Conservation (phyloP, 2,888 invertebrate genomes). For the Xestia c-nigrum region DNA sequence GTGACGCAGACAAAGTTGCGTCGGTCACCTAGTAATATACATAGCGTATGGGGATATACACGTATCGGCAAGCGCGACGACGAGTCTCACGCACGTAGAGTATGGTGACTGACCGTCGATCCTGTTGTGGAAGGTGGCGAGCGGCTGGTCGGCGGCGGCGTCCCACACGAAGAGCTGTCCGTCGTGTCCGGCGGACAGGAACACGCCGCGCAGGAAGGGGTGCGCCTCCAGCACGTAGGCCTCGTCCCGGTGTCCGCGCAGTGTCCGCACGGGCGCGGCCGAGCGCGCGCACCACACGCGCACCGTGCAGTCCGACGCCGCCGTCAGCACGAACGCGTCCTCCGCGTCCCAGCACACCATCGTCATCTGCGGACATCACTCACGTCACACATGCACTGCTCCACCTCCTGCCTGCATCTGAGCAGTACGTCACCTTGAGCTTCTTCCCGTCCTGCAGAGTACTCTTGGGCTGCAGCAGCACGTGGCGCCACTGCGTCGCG, state of each 20-base stretch:
- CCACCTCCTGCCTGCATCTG: no score
- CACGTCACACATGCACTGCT: no score
- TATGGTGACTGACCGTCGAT: conserved; percentile 91
- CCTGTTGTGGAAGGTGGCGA: conserved; percentile 93
- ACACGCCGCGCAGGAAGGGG: conserved; percentile 94
- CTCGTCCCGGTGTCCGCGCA: conserved; percentile 97
- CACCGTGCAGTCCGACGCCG: conserved; percentile 96
- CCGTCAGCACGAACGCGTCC: conserved; percentile 95
- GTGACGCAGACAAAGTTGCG: no score
- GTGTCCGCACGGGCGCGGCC: conserved; percentile 89
- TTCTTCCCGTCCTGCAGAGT: conserved; percentile 71
- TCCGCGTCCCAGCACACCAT: conserved; percentile 99
- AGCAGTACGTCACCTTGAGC: conserved; percentile 71
- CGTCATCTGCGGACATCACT: conserved; percentile 93
- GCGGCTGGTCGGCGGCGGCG: conserved; percentile 81
- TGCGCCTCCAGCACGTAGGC: conserved; percentile 98
- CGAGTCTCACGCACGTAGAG: no score
- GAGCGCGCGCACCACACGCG: conserved; percentile 85
- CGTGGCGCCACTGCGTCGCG: conserved; percentile 96
- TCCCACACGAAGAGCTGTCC: conserved; percentile 97
- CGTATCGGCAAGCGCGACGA: no score
- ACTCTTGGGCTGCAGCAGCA: conserved; percentile 90
- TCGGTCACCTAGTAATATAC: no score
- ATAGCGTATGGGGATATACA: no score
- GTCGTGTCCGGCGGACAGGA: conserved; percentile 99